phyloP scores from a whole-genome alignment of 2,888 invertebrate species.

The Zygogramma bicolorata region DNA sequence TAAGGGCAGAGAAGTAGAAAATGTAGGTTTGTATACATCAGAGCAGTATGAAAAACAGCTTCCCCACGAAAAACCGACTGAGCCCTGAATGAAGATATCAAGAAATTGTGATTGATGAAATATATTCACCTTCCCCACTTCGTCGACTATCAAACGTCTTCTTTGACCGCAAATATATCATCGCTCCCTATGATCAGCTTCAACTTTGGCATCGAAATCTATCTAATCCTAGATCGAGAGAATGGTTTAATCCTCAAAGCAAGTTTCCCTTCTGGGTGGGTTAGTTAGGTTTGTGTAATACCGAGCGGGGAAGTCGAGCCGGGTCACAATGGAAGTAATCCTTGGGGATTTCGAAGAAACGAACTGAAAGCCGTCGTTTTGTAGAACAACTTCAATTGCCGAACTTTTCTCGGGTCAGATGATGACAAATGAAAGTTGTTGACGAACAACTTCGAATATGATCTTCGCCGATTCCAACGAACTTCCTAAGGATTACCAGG shows the following conservation, averaged over 20 bases:
- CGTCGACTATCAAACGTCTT: too few species aligned
- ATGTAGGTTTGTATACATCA: too few species aligned
- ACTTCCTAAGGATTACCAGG: background rate
- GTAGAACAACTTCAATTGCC: conserved; percentile 59
- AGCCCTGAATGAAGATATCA: too few species aligned
- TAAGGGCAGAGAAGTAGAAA: too few species aligned
- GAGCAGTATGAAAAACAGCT: too few species aligned
- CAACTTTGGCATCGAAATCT: conserved; percentile 61
- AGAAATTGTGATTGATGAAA: too few species aligned
- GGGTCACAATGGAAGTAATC: conserved; percentile 64
- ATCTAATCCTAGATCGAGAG: conserved; percentile 63
- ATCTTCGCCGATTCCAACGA: background rate
- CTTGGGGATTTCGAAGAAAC: conserved; percentile 61
- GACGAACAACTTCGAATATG: conserved; percentile 32
- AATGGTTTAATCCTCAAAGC: conserved; percentile 64
- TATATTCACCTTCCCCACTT: too few species aligned
- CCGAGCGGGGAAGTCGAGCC: conserved; percentile 55
- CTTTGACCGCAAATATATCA: conserved; percentile 42
- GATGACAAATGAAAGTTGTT: conserved; percentile 48
- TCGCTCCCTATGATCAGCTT: conserved; percentile 52
- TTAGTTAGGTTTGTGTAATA: conserved; percentile 62
- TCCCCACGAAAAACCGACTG: too few species aligned
- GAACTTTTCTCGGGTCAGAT: conserved; percentile 55
- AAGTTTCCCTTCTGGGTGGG: conserved; percentile 63
- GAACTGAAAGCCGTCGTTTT: conserved; percentile 64